Percentiles rank a stretch among this genome's conserved stretches.
Conservation (phyloP, 2,113 vertebrate species). For the Chionis minor region DNA sequence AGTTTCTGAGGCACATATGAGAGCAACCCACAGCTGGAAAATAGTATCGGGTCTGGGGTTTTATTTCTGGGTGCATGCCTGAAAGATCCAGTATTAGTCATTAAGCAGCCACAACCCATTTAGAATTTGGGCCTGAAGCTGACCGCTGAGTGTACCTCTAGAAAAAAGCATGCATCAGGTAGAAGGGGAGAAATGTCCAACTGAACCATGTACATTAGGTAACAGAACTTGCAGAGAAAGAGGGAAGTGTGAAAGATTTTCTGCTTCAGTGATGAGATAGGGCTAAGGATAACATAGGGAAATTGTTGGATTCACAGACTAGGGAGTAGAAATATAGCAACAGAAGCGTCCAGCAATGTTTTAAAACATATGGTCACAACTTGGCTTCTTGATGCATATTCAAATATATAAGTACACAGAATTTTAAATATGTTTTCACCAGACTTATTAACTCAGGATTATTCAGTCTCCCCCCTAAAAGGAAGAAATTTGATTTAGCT, state of each 20-base stretch:
- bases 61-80: neutral
- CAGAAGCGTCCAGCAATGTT: neutral
- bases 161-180: neutral
- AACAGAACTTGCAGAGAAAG: neutral
- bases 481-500: neutral
- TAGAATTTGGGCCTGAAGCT: neutral
- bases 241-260: neutral
- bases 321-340: neutral
- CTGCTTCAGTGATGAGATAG: neutral
- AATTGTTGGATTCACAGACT: neutral
- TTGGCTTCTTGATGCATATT: neutral
- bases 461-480: neutral
- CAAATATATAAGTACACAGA: neutral
- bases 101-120: neutral
- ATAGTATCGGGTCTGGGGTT: neutral
- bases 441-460: neutral
- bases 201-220: neutral
- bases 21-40: neutral
- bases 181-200: neutral
- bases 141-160: neutral
- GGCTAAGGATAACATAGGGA: neutral
- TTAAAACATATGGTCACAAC: neutral
- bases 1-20: neutral
- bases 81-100: neutral
- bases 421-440: neutral